phyloP scores from a whole-genome alignment of 2,113 vertebrate genomes.

The Daphoenositta chrysoptera region DNA sequence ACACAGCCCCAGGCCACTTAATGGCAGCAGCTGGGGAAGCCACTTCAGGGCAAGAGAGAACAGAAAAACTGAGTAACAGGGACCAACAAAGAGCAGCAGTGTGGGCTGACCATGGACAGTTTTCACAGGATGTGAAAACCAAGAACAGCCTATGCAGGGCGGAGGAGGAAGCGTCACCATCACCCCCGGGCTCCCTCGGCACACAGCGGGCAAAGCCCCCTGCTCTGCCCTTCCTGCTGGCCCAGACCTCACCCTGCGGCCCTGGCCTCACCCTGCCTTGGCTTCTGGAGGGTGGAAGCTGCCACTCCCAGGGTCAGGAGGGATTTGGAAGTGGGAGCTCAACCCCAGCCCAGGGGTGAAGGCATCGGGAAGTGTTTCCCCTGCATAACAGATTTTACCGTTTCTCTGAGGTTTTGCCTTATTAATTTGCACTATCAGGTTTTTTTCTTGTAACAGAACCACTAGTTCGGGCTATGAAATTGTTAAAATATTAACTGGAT shows the following conservation, averaged over 20 bases:
- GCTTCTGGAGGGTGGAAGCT: background rate
- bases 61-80: background rate
- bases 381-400: background rate
- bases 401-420: background rate
- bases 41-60: background rate
- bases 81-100: background rate
- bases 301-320: background rate
- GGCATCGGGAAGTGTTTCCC: background rate
- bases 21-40: background rate
- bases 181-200: rapidly evolving
- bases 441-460: background rate
- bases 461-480: background rate
- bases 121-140: too few relatives aligned
- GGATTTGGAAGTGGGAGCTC: background rate
- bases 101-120: background rate
- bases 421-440: background rate
- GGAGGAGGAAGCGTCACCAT: rapidly evolving
- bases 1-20: background rate
- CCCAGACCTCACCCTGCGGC: background rate
- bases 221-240: background rate
- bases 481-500: background rate
- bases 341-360: background rate
- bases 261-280: rapidly evolving
- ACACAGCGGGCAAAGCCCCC: background rate
- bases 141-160: rapidly evolving